Evolutionary conservation across 2,113 vertebrate genomes (phyloP).

Genomic region (Cranoglanis bouderius): DNA sequence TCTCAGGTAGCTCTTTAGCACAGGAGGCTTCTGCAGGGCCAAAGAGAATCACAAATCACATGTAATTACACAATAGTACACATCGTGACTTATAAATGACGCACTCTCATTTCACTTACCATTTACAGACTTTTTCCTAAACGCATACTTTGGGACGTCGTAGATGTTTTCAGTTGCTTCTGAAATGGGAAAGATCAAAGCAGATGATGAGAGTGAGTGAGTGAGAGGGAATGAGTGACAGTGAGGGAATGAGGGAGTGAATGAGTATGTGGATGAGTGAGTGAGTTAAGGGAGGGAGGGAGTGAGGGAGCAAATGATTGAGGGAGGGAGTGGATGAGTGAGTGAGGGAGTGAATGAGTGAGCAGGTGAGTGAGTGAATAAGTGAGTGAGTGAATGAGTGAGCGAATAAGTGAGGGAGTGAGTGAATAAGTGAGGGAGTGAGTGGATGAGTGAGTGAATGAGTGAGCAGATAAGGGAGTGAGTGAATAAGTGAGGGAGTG

Average conservation of each 20-base stretch:
- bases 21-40: slow-evolving; percentile 53
- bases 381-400: too few species aligned
- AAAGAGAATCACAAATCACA: slow-evolving; percentile 36
- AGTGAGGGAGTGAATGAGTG: neutral
- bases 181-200: slow-evolving; percentile 40
- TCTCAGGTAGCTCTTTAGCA: slow-evolving; percentile 15
- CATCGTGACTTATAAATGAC: neutral
- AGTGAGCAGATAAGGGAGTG: too few species aligned
- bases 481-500: neutral
- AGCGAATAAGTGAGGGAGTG: neutral
- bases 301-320: too few species aligned
- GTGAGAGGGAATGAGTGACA: neutral
- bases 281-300: too few species aligned
- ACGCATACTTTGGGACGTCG: slow-evolving; percentile 65
- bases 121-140: slow-evolving; percentile 48
- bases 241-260: neutral
- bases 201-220: neutral
- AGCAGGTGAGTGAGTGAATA: neutral
- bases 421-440: accelerated
- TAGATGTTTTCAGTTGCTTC: slow-evolving; percentile 65
- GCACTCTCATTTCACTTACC: slow-evolving; percentile 55
- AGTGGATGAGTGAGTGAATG: neutral
- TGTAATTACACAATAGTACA: neutral
- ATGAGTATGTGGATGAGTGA: neutral
- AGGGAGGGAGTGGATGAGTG: neutral